Conservation (phyloP, 2,797 vertebrate species). For the Miichthys miiuy region DNA sequence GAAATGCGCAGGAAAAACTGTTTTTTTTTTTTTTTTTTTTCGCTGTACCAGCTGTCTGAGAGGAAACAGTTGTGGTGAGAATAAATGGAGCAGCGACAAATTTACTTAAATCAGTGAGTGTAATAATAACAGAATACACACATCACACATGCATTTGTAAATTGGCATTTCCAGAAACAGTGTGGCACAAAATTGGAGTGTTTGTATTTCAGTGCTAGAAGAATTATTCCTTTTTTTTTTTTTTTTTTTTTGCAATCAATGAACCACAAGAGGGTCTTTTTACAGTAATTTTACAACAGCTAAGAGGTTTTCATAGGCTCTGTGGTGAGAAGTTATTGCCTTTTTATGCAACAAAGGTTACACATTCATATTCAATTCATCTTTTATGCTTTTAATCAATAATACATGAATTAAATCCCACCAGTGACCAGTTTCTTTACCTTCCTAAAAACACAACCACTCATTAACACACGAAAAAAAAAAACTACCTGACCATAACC, state of each 20-base stretch:
- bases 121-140: conserved; percentile 45
- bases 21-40: conserved; percentile 26
- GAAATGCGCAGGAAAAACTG: neutral
- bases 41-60: conserved; percentile 17
- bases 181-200: conserved; percentile 38
- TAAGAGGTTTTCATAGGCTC: conserved; percentile 41
- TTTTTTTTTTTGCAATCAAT: conserved; percentile 16
- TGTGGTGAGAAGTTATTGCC: conserved; percentile 42
- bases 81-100: conserved; percentile 40
- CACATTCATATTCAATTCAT: conserved; percentile 10
- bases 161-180: conserved; percentile 50
- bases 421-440: neutral
- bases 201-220: conserved; percentile 43
- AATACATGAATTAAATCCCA: conserved; percentile 7
- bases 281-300: conserved; percentile 41
- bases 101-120: conserved; percentile 46
- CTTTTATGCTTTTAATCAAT: conserved; percentile 41
- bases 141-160: conserved; percentile 47
- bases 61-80: conserved; percentile 20
- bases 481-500: neutral
- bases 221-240: conserved; percentile 2
- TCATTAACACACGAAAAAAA: neutral
- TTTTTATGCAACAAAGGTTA: conserved; percentile 53
- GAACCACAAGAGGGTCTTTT: conserved; percentile 41
- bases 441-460: conserved; percentile 1